Conservation (phyloP, 2,113 vertebrate genomes). For the Donacobius atricapilla region DNA sequence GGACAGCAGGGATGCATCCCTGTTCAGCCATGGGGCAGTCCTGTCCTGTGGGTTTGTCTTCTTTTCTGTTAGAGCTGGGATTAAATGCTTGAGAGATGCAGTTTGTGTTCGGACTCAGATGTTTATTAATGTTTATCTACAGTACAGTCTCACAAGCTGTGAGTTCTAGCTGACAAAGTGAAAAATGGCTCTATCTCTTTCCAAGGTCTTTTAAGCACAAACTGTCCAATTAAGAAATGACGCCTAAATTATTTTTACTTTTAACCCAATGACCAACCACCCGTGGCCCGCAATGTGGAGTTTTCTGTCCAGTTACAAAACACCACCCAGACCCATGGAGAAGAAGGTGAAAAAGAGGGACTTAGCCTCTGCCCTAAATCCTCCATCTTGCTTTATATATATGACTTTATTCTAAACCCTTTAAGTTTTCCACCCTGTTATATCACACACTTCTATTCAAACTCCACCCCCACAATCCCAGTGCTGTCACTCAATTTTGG, state of each 20-base stretch:
- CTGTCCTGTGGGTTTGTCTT: background rate
- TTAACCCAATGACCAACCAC: background rate
- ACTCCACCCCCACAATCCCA: background rate
- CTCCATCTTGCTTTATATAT: background rate
- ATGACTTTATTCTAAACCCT: background rate
- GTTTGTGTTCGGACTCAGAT: background rate
- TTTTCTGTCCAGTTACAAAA: background rate
- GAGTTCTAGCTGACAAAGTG: background rate
- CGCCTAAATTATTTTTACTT: background rate
- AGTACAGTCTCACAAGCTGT: background rate
- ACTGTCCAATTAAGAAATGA: background rate
- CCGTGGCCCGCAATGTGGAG: fast-evolving
- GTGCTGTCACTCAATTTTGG: background rate
- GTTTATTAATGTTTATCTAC: background rate
- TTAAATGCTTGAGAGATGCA: background rate
- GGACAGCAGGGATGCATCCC: background rate
- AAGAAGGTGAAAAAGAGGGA: no score
- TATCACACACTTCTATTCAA: background rate
- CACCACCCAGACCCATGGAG: background rate
- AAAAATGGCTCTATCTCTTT: background rate
- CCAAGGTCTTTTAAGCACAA: background rate
- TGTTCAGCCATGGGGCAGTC: background rate
- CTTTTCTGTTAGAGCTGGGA: background rate
- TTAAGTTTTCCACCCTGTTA: background rate
- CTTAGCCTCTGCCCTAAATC: background rate